Conservation (phyloP, 2,888 invertebrate species). For the Scrobipalpa costella region DNA sequence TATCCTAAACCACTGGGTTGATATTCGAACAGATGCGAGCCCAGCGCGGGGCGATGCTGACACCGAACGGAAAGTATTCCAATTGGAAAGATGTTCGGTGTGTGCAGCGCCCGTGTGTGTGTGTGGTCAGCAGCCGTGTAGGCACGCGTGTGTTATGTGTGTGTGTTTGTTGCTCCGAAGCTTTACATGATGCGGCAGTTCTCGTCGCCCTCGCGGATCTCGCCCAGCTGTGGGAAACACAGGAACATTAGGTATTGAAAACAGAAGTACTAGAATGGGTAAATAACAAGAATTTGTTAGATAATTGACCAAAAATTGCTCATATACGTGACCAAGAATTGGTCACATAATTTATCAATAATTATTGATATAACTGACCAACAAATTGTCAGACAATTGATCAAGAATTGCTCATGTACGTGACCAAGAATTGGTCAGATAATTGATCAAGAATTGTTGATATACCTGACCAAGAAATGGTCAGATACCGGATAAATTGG, state of each 20-base stretch:
- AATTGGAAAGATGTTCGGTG: constrained; percentile 1
- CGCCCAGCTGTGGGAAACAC: constrained; percentile 51
- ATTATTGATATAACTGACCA: no score
- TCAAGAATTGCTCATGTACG: no score
- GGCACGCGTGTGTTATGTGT: not conserved
- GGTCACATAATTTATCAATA: no score
- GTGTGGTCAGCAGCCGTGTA: not conserved
- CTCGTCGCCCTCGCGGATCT: constrained; percentile 71
- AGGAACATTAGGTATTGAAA: not conserved
- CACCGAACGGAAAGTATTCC: not conserved
- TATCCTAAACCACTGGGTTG: constrained; percentile 18
- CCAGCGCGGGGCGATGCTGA: not conserved
- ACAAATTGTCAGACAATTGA: no score
- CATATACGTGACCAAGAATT: no score
- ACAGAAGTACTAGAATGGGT: no score
- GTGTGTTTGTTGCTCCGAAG: constrained; percentile 33
- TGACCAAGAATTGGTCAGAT: no score
- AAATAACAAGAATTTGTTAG: no score
- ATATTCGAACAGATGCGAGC: constrained; percentile 13
- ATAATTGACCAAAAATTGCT: no score
- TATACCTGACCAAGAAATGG: no score
- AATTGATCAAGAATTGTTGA: no score
- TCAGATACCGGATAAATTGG: no score
- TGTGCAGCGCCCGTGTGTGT: constrained; percentile 23
- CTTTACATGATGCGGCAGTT: constrained; percentile 74